Base-by-base conservation (phyloP, 2,888 invertebrate genomes). In the Oligia latruncula region DNA sequence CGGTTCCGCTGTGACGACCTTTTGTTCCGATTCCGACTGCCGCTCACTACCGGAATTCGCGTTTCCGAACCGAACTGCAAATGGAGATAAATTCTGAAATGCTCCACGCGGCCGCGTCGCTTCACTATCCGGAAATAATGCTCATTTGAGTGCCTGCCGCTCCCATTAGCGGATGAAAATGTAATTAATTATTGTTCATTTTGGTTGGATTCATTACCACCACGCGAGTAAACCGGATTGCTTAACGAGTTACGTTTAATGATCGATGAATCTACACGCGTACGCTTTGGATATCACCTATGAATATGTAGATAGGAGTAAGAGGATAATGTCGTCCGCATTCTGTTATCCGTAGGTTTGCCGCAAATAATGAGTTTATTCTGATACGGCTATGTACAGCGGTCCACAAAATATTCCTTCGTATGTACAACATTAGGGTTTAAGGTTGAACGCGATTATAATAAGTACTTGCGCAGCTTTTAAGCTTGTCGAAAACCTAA, bases 171-270 rank as follows among this genome's bases (percentile, higher is more conserved):
- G 92, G 89, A 91, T 89, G 92, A 92, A 93, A 93, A 93, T 91
- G 92, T 91, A 92, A 94, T 95, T 93, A 94, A 94, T 94, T 93
- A 93, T 92, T 92, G 92, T 90, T 90, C 92, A 91, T 92, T 94
- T 92, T 86, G 90, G 91, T 86, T 81, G 90, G 91, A 93, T 93
- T 92, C 90, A 93, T 93, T 92, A 91, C 91, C 88, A 87, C 90
- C 89, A 81, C 89, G 87, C 86, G 91, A 91, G 88, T 89, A 91
- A 79, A 88, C 74, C 80, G 83, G 90, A 91, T 91, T 91, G 90
- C 89, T 89, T 88, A 90, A 90, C 87, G 82, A 88, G 88, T 82
- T 80, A 86, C 80, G 80, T 87, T 88, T 88, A 87, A 90, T 91
- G 88, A 90, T 88, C 84, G 85, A 89, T 80, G 82, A 76, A 82